Conservation (phyloP, 2,113 vertebrate genomes). For the Embiotoca jacksoni region DNA sequence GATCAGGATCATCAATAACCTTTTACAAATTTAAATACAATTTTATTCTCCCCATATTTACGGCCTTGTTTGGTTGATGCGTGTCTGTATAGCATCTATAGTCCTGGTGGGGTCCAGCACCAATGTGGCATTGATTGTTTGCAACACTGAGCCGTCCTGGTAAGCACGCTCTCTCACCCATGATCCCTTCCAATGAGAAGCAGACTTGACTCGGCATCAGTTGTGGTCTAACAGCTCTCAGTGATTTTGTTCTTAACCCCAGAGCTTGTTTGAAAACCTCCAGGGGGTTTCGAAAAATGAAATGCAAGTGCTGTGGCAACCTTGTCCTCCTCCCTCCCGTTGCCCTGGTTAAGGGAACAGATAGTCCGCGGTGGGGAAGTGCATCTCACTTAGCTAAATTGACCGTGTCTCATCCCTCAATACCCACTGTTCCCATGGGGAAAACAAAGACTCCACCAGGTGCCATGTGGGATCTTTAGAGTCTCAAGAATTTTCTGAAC, state of each 20-base stretch:
- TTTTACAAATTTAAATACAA: not conserved
- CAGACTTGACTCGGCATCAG: constrained; percentile 68
- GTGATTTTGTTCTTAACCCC: constrained; percentile 72
- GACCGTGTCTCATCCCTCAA: constrained; percentile 78
- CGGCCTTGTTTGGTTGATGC: not conserved
- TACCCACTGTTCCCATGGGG: constrained; percentile 70
- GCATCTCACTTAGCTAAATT: constrained; percentile 80
- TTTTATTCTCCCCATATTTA: constrained; percentile 24
- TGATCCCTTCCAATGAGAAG: constrained; percentile 72
- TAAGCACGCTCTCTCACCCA: constrained; percentile 52
- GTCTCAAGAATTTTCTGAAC: constrained; percentile 24
- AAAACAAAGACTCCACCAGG: constrained; percentile 50
- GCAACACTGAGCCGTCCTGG: constrained; percentile 46
- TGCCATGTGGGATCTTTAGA: constrained; percentile 44
- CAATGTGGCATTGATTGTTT: constrained; percentile 76
- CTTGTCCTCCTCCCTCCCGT: constrained; percentile 7
- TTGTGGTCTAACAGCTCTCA: constrained; percentile 72
- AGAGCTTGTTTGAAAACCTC: constrained; percentile 70
- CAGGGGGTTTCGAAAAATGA: constrained; percentile 73
- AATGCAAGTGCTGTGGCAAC: constrained; percentile 69
- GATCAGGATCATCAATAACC: constrained; percentile 43
- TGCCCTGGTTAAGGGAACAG: constrained; percentile 36
- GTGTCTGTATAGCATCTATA: constrained; percentile 24
- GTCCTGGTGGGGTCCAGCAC: constrained; percentile 28
- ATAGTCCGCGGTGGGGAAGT: constrained; percentile 41